phyloP scores from a whole-genome alignment of 2,888 invertebrate genomes.

The Campoletis raptor region DNA sequence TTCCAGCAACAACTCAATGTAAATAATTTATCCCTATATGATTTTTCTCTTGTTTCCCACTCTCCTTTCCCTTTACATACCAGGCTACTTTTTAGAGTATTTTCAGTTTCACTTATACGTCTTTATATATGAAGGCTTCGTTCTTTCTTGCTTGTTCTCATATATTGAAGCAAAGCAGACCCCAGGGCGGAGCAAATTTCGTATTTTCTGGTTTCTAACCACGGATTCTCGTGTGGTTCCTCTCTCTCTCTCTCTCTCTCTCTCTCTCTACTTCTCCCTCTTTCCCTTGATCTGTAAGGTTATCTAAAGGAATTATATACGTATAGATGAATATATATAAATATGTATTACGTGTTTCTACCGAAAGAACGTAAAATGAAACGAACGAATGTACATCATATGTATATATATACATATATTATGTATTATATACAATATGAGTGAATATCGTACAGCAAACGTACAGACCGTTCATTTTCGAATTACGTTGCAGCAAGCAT shows the following conservation, averaged over 20 bases:
- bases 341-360: background rate
- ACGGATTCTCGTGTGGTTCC: conserved; percentile 46
- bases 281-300: background rate
- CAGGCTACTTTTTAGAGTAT: conserved; percentile 1
- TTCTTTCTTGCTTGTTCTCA: background rate
- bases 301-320: background rate
- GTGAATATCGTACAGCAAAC: conserved; percentile 37
- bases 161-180: conserved; percentile 20
- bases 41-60: background rate
- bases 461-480: conserved; percentile 64
- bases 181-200: conserved; percentile 30
- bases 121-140: background rate
- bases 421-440: conserved; percentile 13
- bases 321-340: conserved; percentile 2
- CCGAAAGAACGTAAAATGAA: conserved; percentile 21
- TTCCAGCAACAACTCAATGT: background rate
- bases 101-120: conserved; percentile 10
- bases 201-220: conserved; percentile 63
- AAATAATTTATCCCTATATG: background rate
- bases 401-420: conserved; percentile 23
- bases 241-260: conserved; percentile 29
- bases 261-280: background rate
- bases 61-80: background rate
- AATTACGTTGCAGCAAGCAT: conserved; percentile 44
- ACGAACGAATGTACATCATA: conserved; percentile 28